Percentiles rank a stretch among this genome's conserved stretches.
These are phyloP conservation scores for Heptranchias perlo DNA, from an alignment of 2,113 vertebrate genomes.

Conservation along the genomic window DNA sequence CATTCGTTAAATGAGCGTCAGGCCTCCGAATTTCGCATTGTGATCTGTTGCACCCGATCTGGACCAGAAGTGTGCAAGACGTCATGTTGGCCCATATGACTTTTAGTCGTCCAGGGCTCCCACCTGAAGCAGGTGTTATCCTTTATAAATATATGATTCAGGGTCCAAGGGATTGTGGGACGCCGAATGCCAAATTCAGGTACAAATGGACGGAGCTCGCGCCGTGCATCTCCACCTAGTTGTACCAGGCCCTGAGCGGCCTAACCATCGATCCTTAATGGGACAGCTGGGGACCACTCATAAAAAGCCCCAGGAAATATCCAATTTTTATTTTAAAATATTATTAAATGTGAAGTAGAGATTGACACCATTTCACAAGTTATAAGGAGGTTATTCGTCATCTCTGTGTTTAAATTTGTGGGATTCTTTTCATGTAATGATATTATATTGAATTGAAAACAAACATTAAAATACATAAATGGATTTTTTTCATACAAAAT, in stretches of 20 bases:
- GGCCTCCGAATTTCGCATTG: background rate
- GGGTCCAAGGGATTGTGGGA: too few species aligned
- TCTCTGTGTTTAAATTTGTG: background rate
- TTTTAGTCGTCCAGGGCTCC: background rate
- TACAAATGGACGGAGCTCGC: background rate
- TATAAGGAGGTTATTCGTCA: background rate
- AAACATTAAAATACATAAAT: background rate
- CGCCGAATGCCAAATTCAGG: too few species aligned
- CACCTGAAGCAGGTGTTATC: background rate
- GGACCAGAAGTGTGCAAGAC: background rate
- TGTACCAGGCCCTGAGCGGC: background rate
- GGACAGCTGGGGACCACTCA: background rate
- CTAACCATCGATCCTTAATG: background rate
- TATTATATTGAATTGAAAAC: slow-evolving; percentile 20
- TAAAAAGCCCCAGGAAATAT: background rate
- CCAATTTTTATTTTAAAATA: background rate
- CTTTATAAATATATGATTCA: background rate
- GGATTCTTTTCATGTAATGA: background rate
- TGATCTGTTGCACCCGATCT: too few species aligned
- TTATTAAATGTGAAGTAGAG: background rate
- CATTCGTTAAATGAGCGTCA: background rate
- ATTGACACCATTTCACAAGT: background rate
- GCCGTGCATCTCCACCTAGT: background rate
- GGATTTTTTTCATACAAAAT: background rate
- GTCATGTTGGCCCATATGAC: background rate